phyloP scores from a whole-genome alignment of 2,797 vertebrate genomes.

The Scyliorhinus canicula region DNA sequence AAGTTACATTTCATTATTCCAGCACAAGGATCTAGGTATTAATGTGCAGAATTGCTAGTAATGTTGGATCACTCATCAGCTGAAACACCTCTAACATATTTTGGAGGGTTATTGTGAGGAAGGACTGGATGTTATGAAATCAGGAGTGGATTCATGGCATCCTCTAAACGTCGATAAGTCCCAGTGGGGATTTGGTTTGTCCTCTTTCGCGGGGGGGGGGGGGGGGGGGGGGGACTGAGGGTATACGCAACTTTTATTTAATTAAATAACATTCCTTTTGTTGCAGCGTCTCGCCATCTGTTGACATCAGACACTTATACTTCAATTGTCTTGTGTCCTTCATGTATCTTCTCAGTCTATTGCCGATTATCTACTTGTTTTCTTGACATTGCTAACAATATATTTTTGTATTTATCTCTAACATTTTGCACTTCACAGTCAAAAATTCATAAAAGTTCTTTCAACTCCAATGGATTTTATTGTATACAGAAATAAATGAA shows the following conservation, averaged over 20 bases:
- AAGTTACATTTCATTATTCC: background rate
- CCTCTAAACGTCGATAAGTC: background rate
- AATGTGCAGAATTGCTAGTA: background rate
- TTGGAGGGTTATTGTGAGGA: background rate
- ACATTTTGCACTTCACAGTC: slow-evolving; percentile 40
- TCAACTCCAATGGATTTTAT: background rate
- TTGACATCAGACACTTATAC: background rate
- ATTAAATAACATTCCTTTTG: background rate
- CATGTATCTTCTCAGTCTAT: background rate
- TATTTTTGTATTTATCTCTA: background rate
- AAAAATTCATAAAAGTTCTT: slow-evolving; percentile 11
- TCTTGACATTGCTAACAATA: background rate
- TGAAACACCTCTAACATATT: background rate
- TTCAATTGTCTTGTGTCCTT: background rate
- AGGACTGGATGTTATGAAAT: background rate
- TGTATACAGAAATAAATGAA: slow-evolving; percentile 34
- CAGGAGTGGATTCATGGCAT: background rate
- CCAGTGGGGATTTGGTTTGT: too few species aligned
- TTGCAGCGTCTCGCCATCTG: background rate
- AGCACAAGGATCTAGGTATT: background rate
- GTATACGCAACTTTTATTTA: background rate
- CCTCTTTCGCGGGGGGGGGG: background rate
- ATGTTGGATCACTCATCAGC: background rate
- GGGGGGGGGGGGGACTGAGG: too few species aligned
- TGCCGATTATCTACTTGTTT: background rate